Evolutionary conservation across 1,140 invertebrate genomes (phyloP).

Genomic region (Zaprionus nigranus): DNA sequence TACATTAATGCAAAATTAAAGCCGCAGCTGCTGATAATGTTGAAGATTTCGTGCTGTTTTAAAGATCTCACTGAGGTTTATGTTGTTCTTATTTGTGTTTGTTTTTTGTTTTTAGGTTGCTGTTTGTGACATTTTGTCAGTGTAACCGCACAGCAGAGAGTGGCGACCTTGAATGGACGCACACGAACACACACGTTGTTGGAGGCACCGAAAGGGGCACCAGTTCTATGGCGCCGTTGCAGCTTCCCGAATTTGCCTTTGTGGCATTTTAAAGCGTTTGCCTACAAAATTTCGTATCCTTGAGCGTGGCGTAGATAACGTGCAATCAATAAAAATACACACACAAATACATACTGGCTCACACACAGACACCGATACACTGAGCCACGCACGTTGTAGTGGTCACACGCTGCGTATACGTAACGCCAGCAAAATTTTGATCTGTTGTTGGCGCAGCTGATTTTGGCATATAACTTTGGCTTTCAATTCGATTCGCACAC

Average conservation of each 20-base stretch:
- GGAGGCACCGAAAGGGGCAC: slow-evolving; percentile 1
- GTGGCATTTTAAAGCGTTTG: slow-evolving; percentile 44
- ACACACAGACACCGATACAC: slow-evolving; percentile 6
- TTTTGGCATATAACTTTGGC: slow-evolving; percentile 39
- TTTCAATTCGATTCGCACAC: slow-evolving; percentile 30
- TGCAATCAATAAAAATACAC: slow-evolving; percentile 68
- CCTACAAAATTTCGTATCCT: slow-evolving; percentile 30
- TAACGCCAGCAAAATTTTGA: slow-evolving; percentile 45
- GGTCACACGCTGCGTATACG: slow-evolving; percentile 66
- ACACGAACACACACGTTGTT: slow-evolving; percentile 47
- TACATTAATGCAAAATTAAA: slow-evolving; percentile 60
- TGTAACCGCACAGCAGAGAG: slow-evolving; percentile 39
- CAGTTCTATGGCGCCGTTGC: slow-evolving; percentile 45
- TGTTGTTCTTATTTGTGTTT: slow-evolving; percentile 31
- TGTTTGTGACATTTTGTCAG: slow-evolving; percentile 67
- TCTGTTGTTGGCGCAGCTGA: slow-evolving; percentile 31
- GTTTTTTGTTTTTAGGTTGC: slow-evolving; percentile 48
- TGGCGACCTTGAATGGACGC: slow-evolving; percentile 63
- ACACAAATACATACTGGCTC: slow-evolving; percentile 22
- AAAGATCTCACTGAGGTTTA: slow-evolving; percentile 1
- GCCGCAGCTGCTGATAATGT: slow-evolving; percentile 22
- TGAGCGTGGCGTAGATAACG: slow-evolving; percentile 34
- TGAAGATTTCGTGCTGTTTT: slow-evolving; percentile 31
- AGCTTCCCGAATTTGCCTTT: slow-evolving; percentile 24
- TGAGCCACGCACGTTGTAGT: neutral